Evolutionary conservation across 2,797 vertebrate species (phyloP), one percentile per base, ranked within the genome.

Genomic region (Acrossocheilus wenchowensis): DNA sequence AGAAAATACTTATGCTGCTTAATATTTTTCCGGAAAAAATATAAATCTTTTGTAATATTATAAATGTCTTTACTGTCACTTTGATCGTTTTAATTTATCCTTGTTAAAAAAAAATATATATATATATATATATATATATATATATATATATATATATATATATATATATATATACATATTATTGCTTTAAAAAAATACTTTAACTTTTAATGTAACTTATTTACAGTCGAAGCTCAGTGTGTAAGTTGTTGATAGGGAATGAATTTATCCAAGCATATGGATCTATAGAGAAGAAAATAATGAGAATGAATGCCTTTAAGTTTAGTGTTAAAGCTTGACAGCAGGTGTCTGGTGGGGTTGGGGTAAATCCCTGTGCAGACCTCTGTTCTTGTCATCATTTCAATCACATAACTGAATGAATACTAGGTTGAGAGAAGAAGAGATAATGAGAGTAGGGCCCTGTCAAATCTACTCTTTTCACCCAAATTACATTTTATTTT

Each of bases 341-440:
- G 36, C 14, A 60, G 36, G 77, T 41, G 11, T 41, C 7, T 14
- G 34, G 23, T 43, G 14, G 2, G 23, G 54, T 62, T 12, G 15
- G 77, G 77, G 23, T 62, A 26, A 26, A 19, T 43, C 12, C 77
- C 23, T 10, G 39, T 43, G n/a, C 23, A 62, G n/a, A 60, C 54
- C 39, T 79, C n/a, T 79, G 7, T 64, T 62, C 77, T 43, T 62
- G 23, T 43, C 54, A 78, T 78, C 23, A 78, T 78, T 41, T 78
- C 4, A 43, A 39, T 36, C 77, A 39, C 52, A 41, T 12, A 60
- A 41, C 52, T 41, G 21, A 41, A 78, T 21, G 2, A 60, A 78
- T 60, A 8, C 36, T 78, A 26, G 36, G 34, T 41, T 41, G 14
- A 78, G 36, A 41, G 21, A 60, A 9, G 23, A 30, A 43, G 2